Conservation (phyloP, 2,797 vertebrate species). For the Onychomys leucogaster region DNA sequence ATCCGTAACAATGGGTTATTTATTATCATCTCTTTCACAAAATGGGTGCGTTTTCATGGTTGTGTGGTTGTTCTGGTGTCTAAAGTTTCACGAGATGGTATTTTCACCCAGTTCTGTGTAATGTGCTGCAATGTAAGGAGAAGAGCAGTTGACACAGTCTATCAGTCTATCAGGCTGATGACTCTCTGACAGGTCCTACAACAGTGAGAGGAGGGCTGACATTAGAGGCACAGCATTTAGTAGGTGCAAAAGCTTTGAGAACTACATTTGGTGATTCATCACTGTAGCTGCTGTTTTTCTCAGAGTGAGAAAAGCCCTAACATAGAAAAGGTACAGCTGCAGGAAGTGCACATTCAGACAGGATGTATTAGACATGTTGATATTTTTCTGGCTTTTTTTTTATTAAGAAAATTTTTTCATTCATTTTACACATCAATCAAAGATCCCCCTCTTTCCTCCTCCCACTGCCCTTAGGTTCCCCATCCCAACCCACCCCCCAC, state of each 20-base stretch:
- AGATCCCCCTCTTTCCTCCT: no score
- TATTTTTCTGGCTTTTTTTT: neutral
- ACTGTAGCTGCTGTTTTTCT: conserved; percentile 50
- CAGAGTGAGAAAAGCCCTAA: conserved; percentile 55
- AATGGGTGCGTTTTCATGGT: neutral
- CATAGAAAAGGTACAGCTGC: neutral
- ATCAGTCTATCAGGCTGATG: neutral
- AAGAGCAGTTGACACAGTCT: neutral
- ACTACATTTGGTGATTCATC: conserved; percentile 56
- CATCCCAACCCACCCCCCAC: no score
- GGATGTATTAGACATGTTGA: neutral
- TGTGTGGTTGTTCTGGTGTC: neutral
- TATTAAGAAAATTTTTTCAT: no score
- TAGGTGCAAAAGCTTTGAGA: conserved; percentile 25
- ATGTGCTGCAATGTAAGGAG: neutral
- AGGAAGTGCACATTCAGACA: neutral
- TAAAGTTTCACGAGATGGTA: neutral
- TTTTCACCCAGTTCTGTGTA: neutral
- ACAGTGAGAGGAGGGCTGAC: conserved; percentile 30
- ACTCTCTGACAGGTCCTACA: neutral
- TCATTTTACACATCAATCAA: no score
- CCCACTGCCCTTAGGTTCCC: no score
- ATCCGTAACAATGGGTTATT: neutral
- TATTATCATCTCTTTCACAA: neutral
- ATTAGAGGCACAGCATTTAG: conserved; percentile 19